Percentiles rank a stretch among this genome's conserved stretches.
phyloP scores from a whole-genome alignment of 1,140 invertebrate species.

The Euwallacea fornicatus region DNA sequence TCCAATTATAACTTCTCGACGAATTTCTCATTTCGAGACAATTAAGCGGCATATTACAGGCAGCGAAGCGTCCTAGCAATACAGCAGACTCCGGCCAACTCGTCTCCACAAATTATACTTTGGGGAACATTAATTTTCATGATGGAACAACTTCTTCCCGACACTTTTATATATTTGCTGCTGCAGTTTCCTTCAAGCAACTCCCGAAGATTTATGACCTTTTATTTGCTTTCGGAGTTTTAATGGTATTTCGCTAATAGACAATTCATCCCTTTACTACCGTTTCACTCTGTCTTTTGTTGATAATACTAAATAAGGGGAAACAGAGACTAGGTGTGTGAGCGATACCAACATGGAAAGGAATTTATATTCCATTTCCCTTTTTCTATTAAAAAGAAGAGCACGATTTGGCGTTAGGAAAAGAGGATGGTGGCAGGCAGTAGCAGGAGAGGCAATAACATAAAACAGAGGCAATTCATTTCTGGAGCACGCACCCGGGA shows the following conservation, averaged over 20 bases:
- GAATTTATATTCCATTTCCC: constrained; percentile 14
- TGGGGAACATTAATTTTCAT: constrained; percentile 57
- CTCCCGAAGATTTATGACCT: constrained; percentile 20
- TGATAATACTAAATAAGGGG: no score
- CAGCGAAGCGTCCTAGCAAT: constrained; percentile 52
- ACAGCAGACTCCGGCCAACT: constrained; percentile 44
- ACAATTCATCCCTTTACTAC: no score
- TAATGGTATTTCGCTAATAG: constrained; percentile 14
- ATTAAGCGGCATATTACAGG: constrained; percentile 57
- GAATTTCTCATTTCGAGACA: constrained; percentile 58
- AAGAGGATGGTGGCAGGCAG: constrained; percentile 3
- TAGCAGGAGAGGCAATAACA: constrained; percentile 42
- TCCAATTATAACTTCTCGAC: constrained; percentile 57
- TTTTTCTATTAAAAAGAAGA: constrained; percentile 30
- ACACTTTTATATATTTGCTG: constrained; percentile 36
- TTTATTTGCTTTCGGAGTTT: constrained; percentile 16
- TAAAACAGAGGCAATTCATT: constrained; percentile 52
- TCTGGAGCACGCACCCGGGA: constrained; percentile 48
- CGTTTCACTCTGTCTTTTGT: no score
- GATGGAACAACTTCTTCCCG: constrained; percentile 49
- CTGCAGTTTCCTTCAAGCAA: constrained; percentile 30
- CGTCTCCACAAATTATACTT: constrained; percentile 57
- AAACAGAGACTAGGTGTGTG: no score
- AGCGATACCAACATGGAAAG: not conserved
- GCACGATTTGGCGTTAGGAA: constrained; percentile 17